These are phyloP conservation scores for Brachyopa scutellaris DNA, from an alignment of 2,888 invertebrate genomes.

Conservation along the genomic window DNA sequence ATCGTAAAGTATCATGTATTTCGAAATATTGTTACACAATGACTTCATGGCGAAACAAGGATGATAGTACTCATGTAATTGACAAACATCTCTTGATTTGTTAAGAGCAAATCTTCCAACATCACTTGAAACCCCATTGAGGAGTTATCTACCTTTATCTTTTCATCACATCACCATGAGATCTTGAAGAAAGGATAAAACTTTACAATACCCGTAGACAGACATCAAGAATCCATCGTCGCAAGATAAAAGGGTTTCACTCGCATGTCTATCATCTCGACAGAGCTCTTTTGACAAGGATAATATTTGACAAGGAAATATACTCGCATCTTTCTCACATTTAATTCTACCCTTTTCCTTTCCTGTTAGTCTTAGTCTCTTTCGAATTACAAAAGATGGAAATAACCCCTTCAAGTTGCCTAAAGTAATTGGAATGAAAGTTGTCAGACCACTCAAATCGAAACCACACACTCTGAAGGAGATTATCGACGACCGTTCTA, in stretches of 20 bases:
- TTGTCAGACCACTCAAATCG: slow-evolving; percentile 42
- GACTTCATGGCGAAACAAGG: too few relatives aligned
- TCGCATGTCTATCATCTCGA: slow-evolving; percentile 9
- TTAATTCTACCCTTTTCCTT: slow-evolving; percentile 15
- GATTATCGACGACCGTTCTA: slow-evolving; percentile 42
- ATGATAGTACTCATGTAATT: too few relatives aligned
- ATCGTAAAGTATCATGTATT: too few relatives aligned
- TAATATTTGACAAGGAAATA: slow-evolving; percentile 5
- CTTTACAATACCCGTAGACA: slow-evolving; percentile 41
- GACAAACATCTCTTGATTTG: too few relatives aligned
- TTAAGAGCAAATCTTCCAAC: too few relatives aligned
- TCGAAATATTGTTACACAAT: too few relatives aligned
- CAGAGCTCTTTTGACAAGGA: slow-evolving; percentile 35
- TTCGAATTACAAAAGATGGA: slow-evolving; percentile 25
- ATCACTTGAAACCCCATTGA: too few relatives aligned
- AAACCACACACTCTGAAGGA: slow-evolving; percentile 10
- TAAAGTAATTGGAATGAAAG: slow-evolving; percentile 43
- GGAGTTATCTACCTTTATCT: too few relatives aligned
- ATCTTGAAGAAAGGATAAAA: slow-evolving; percentile 33
- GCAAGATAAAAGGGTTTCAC: neutral
- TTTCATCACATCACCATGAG: neutral
- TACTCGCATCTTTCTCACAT: neutral
- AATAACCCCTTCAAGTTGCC: slow-evolving; percentile 5
- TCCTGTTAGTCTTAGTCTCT: too few relatives aligned
- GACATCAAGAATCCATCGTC: slow-evolving; percentile 28